These are phyloP conservation scores for Morone saxatilis DNA, from an alignment of 2,113 vertebrate species.

Conservation along the genomic window DNA sequence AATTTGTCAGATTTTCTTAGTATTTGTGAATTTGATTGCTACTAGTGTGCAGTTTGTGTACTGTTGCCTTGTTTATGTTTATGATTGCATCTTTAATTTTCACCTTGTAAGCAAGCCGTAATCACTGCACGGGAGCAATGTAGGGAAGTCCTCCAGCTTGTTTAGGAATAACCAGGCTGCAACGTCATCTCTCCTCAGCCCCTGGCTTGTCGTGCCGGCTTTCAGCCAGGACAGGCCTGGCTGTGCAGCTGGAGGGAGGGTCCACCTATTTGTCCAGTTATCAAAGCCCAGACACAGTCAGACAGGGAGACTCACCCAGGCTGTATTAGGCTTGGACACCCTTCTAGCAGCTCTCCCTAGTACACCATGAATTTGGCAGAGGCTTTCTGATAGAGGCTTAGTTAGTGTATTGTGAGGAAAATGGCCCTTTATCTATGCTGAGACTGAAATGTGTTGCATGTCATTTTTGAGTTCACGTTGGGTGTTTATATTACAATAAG, in stretches of 20 bases:
- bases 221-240: constrained; percentile 26
- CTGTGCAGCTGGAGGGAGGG: not conserved
- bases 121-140: not conserved
- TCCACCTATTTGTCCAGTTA: constrained; percentile 22
- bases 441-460: constrained; percentile 1
- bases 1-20: no score
- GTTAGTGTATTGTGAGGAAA: not conserved
- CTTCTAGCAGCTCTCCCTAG: not conserved
- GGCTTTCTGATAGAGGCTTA: not conserved
- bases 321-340: constrained; percentile 5
- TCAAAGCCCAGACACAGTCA: constrained; percentile 39
- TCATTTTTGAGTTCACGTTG: not conserved
- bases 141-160: constrained; percentile 7
- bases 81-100: not conserved
- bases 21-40: not conserved
- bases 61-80: not conserved
- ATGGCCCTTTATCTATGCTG: not conserved
- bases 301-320: constrained; percentile 6
- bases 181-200: constrained; percentile 27
- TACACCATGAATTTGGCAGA: not conserved
- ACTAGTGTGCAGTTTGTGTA: not conserved
- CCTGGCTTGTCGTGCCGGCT: constrained; percentile 34
- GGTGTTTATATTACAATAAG: not conserved
- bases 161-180: constrained; percentile 4
- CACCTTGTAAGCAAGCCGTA: not conserved